phyloP scores from a whole-genome alignment of 2,113 vertebrate species.

The Seriola quinqueradiata region DNA sequence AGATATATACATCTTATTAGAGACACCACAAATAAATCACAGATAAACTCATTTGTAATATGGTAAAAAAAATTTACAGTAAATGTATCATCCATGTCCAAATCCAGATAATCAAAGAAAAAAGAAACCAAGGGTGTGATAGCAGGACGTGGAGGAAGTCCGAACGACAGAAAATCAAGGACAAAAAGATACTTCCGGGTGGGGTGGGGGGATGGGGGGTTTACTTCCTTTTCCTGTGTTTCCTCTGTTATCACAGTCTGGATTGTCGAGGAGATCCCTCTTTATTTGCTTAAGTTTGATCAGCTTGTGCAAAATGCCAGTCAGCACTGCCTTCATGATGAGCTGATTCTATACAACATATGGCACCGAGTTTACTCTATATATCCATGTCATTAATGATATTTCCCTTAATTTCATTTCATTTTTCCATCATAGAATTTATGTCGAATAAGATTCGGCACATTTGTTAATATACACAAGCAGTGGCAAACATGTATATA shows the following conservation, averaged over 20 bases:
- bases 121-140: background rate
- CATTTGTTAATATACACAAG: constrained; percentile 4
- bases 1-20: constrained; percentile 34
- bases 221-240: constrained; percentile 65
- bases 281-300: constrained; percentile 43
- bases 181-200: constrained; percentile 32
- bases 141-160: constrained; percentile 57
- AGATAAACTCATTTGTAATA: constrained; percentile 26
- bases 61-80: constrained; percentile 9
- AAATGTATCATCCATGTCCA: background rate
- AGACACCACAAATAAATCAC: constrained; percentile 45
- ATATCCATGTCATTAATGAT: background rate
- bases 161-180: constrained; percentile 57
- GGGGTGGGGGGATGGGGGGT: background rate
- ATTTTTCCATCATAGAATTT: constrained; percentile 30
- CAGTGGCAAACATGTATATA: background rate
- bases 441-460: background rate
- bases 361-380: constrained; percentile 5
- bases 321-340: constrained; percentile 7
- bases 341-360: constrained; percentile 22
- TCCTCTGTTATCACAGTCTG: background rate
- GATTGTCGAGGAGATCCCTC: constrained; percentile 44
- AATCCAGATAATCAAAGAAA: constrained; percentile 22
- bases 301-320: constrained; percentile 44
- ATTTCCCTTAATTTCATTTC: constrained; percentile 6